A percentile compares a stretch with the other conserved stretches of the same genome.
Evolutionary conservation across 2,113 vertebrate genomes (phyloP).

Genomic region (Bucco capensis): DNA sequence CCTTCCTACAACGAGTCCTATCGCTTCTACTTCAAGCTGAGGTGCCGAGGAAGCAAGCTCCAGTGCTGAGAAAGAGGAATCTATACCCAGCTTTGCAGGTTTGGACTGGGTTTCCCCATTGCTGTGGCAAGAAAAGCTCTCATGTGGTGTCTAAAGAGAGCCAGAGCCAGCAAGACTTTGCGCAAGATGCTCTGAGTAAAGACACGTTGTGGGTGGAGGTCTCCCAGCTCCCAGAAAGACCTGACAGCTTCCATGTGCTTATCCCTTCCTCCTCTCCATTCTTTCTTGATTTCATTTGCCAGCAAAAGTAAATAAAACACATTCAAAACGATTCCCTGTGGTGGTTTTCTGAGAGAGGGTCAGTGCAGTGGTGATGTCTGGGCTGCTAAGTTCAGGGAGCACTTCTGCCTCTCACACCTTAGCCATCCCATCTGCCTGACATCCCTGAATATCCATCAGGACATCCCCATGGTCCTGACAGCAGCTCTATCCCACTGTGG

Average conservation of each 20-base stretch:
- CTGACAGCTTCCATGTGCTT: neutral
- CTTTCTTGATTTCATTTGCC: neutral
- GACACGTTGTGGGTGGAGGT: rapidly evolving
- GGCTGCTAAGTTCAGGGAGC: neutral
- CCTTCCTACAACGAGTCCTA: constrained; percentile 55
- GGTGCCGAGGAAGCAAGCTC: neutral
- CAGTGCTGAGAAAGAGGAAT: constrained; percentile 22
- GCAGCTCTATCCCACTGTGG: rapidly evolving
- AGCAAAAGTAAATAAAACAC: neutral
- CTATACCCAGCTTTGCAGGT: rapidly evolving
- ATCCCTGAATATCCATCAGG: rapidly evolving
- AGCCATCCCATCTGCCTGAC: neutral
- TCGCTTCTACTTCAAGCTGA: constrained; percentile 50
- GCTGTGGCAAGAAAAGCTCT: neutral
- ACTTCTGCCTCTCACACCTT: neutral
- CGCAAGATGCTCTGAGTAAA: neutral
- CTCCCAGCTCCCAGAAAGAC: neutral
- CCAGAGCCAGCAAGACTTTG: neutral
- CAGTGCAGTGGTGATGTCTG: rapidly evolving
- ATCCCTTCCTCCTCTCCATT: neutral
- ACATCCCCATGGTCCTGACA: neutral
- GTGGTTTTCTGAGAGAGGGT: neutral
- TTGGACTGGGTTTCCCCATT: neutral
- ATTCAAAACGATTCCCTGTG: rapidly evolving
- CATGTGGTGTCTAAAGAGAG: neutral